A percentile compares a stretch with the other conserved stretches of the same genome.
phyloP scores from a whole-genome alignment of 2,888 invertebrate species.

The Drosophila atripex region DNA sequence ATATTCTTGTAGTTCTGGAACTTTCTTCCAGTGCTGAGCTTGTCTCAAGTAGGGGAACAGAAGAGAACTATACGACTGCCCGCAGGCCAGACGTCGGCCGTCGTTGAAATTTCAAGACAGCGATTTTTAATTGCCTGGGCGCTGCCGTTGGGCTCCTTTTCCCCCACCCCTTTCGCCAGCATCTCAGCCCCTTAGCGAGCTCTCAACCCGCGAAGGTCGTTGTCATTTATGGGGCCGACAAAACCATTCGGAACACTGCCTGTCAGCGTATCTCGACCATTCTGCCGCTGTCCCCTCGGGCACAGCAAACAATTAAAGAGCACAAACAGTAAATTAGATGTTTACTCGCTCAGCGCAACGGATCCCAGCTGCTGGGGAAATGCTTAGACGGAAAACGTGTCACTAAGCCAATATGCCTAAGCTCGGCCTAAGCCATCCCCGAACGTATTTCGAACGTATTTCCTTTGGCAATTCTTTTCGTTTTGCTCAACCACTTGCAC shows the following conservation, averaged over 20 bases:
- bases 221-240: conserved; percentile 48
- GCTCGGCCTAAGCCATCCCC: conserved; percentile 21
- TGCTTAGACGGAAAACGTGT: conserved; percentile 24
- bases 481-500: conserved; percentile 52
- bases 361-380: conserved; percentile 13
- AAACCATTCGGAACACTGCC: conserved; percentile 34
- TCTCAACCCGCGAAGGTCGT: conserved; percentile 34
- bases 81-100: conserved; percentile 42
- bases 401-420: conserved; percentile 49
- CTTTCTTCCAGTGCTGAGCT: conserved; percentile 9
- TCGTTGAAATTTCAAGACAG: conserved; percentile 67
- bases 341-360: conserved; percentile 40
- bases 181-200: background rate
- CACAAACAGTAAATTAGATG: conserved; percentile 54
- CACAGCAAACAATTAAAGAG: conserved; percentile 50
- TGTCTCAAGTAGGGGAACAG: conserved; percentile 11
- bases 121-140: conserved; percentile 66
- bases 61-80: conserved; percentile 36
- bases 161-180: background rate
- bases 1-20: background rate
- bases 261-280: conserved; percentile 30
- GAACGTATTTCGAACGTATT: conserved; percentile 15
- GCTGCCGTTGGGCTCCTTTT: conserved; percentile 4
- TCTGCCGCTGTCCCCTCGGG: conserved; percentile 27
- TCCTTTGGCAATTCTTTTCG: conserved; percentile 44